phyloP scores from a whole-genome alignment of 1,140 invertebrate species.

The Lepidurus apus region DNA sequence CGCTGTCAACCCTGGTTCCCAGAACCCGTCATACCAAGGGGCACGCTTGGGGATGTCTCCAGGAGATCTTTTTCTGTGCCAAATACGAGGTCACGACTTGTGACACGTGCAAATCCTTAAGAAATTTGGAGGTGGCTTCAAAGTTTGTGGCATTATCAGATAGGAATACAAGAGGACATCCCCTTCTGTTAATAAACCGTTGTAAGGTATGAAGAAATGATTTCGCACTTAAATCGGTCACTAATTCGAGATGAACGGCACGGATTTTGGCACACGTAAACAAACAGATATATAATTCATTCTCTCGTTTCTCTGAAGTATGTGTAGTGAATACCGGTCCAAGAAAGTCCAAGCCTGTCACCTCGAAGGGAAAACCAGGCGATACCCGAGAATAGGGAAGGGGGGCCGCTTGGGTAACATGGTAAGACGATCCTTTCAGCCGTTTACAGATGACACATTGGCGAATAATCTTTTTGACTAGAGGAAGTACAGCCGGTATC shows the following conservation, averaged over 20 bases:
- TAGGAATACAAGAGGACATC: neutral
- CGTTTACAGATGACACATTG: constrained; percentile 8
- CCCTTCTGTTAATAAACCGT: constrained; percentile 35
- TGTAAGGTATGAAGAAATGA: constrained; percentile 37
- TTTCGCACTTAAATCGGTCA: constrained; percentile 35
- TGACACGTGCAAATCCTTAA: neutral
- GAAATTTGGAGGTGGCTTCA: neutral
- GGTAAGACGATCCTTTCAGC: neutral
- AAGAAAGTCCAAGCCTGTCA: constrained; percentile 24
- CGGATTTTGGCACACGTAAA: constrained; percentile 45
- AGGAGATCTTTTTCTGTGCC: constrained; percentile 31
- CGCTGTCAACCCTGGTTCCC: no score
- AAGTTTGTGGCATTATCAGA: constrained; percentile 34
- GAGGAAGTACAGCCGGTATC: neutral
- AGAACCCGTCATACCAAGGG: constrained; percentile 42
- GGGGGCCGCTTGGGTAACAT: neutral
- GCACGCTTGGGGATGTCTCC: constrained; percentile 38
- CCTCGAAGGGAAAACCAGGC: constrained; percentile 26
- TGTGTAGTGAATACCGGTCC: neutral
- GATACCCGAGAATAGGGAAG: constrained; percentile 40
- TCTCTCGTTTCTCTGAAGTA: neutral
- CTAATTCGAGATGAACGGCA: constrained; percentile 45
- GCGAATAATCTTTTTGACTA: neutral
- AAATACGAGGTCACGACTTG: neutral
- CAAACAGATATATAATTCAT: constrained; percentile 36